Conservation (phyloP, 1,140 invertebrate genomes). For the Tenebrio molitor region DNA sequence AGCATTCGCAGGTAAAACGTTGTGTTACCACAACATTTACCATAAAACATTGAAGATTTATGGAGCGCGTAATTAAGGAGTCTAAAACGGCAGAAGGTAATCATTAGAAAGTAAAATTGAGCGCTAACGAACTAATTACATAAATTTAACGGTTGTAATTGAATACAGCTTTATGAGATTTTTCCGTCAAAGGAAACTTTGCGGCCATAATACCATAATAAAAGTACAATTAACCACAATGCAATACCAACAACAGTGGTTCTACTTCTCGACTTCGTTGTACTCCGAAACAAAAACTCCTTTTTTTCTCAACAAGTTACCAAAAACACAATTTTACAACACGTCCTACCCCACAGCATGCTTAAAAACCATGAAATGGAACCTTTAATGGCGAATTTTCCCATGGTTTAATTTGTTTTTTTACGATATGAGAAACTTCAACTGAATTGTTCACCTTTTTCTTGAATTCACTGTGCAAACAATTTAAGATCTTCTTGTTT, state of each 20-base stretch:
- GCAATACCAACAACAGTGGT: constrained; percentile 4
- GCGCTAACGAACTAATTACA: constrained; percentile 21
- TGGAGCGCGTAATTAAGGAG: constrained; percentile 7
- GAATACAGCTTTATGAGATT: constrained; percentile 18
- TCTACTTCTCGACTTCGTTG: neutral
- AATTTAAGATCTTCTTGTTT: too few species aligned
- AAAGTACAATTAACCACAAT: constrained; percentile 5
- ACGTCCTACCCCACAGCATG: neutral
- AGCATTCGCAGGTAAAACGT: neutral
- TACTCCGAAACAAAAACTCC: neutral
- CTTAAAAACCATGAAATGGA: constrained; percentile 26
- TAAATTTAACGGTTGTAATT: constrained; percentile 33
- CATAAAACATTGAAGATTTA: constrained; percentile 4
- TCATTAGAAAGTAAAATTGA: constrained; percentile 38
- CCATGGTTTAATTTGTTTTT: neutral
- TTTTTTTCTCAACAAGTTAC: constrained; percentile 7
- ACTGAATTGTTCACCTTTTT: neutral
- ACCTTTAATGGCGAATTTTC: constrained; percentile 22
- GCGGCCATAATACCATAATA: neutral
- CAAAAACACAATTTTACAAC: constrained; percentile 17
- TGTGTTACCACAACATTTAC: neutral
- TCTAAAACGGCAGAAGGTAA: constrained; percentile 4
- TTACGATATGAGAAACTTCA: neutral
- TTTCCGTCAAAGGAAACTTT: constrained; percentile 13
- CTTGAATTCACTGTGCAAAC: too few species aligned